Percentiles rank a stretch among this genome's conserved stretches.
These are phyloP conservation scores for Dinothrombium tinctorium DNA, from an alignment of 1,140 invertebrate species.

Conservation along the genomic window DNA sequence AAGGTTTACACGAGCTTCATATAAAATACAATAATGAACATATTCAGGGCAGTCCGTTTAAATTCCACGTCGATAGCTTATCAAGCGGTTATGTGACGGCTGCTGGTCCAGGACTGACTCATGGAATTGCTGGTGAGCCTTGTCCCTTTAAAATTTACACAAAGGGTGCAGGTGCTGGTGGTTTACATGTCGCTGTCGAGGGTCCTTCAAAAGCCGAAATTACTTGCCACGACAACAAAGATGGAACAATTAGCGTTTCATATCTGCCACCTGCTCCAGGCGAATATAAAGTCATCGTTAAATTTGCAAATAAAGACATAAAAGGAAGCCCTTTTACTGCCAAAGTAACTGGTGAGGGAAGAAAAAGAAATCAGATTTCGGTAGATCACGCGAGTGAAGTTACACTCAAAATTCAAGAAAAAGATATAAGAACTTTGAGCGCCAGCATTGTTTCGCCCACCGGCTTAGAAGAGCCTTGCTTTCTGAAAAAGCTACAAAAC, in stretches of 20 bases:
- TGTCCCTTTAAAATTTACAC: conserved; percentile 88
- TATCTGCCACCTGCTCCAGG: conserved; percentile 88
- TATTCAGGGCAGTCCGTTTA: conserved; percentile 87
- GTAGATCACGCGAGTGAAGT: conserved; percentile 90
- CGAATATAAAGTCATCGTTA: conserved; percentile 82
- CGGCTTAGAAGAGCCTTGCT: conserved; percentile 43
- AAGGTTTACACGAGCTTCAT: conserved; percentile 73
- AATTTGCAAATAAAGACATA: conserved; percentile 87
- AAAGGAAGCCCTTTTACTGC: conserved; percentile 79
- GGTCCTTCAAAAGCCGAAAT: conserved; percentile 90
- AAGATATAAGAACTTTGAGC: conserved; percentile 67
- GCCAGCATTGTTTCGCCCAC: conserved; percentile 82
- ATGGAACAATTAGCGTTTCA: conserved; percentile 76
- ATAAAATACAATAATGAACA: conserved; percentile 89
- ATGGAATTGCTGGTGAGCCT: conserved; percentile 66
- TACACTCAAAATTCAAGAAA: conserved; percentile 74
- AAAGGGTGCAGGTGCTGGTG: conserved; percentile 53
- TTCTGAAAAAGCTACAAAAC: conserved; percentile 74
- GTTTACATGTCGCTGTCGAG: conserved; percentile 77
- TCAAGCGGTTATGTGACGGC: conserved; percentile 79
- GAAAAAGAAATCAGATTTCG: conserved; percentile 84
- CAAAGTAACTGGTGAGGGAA: conserved; percentile 69
- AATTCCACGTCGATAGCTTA: conserved; percentile 85
- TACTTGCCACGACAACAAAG: conserved; percentile 77
- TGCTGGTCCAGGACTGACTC: conserved; percentile 60